Evolutionary conservation across 2,113 vertebrate species (phyloP).

Genomic region (Paradisaea rubra): DNA sequence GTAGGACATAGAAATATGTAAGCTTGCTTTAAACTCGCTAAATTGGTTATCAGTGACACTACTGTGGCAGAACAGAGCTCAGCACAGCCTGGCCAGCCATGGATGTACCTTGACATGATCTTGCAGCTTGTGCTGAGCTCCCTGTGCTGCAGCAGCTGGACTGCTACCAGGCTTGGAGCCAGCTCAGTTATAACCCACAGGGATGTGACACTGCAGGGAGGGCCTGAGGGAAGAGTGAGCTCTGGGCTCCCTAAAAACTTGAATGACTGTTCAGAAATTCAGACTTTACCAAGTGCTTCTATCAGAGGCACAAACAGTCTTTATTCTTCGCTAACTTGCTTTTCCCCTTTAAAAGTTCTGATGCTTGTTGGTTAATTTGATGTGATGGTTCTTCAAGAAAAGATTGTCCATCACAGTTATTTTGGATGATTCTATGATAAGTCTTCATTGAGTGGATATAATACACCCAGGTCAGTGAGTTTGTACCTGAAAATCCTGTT

Average conservation of each 20-base stretch:
- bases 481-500: neutral
- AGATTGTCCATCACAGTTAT: neutral
- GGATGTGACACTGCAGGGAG: neutral
- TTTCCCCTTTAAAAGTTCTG: neutral
- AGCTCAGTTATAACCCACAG: neutral
- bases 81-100: conserved; percentile 9
- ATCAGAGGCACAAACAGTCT: neutral
- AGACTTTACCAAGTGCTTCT: neutral
- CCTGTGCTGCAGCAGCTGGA: conserved; percentile 34
- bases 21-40: conserved; percentile 28
- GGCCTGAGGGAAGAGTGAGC: neutral
- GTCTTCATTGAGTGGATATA: neutral
- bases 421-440: neutral
- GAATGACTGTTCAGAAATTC: conserved; percentile 39
- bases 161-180: conserved; percentile 24
- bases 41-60: neutral
- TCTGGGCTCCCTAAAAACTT: conserved; percentile 47
- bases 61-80: conserved; percentile 5
- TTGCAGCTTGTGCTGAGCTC: conserved; percentile 10
- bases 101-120: neutral
- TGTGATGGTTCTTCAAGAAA: neutral
- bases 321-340: neutral
- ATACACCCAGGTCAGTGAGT: neutral
- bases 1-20: neutral
- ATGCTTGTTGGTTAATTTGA: neutral